Evolutionary conservation across 1,140 invertebrate genomes (phyloP).

Genomic region (Andricus grossulariae): DNA sequence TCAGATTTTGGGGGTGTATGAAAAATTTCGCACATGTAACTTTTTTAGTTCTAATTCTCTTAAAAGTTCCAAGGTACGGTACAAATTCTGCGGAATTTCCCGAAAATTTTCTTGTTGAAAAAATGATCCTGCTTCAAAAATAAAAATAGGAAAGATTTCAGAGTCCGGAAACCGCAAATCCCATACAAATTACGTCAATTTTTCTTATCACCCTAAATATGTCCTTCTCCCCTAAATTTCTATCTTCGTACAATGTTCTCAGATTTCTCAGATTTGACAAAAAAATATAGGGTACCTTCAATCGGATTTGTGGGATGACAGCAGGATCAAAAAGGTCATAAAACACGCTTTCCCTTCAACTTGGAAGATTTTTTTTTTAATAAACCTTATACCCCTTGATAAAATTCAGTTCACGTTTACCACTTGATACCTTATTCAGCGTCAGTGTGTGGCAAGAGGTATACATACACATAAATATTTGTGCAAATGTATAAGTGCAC

Average conservation of each 20-base stretch:
- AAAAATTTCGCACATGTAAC: too few relatives aligned
- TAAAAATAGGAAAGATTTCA: too few relatives aligned
- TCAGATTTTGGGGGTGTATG: too few relatives aligned
- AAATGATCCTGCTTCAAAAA: too few relatives aligned
- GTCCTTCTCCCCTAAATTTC: too few relatives aligned
- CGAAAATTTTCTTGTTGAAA: too few relatives aligned
- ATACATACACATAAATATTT: background rate
- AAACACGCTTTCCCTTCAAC: background rate
- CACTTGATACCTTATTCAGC: background rate
- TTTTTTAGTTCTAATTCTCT: too few relatives aligned
- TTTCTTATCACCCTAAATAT: too few relatives aligned
- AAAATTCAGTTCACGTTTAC: background rate
- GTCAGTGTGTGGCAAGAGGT: background rate
- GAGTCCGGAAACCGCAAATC: too few relatives aligned
- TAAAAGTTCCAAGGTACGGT: too few relatives aligned
- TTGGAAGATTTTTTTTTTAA: background rate
- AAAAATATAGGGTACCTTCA: background rate
- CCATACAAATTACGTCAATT: too few relatives aligned
- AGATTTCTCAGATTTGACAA: background rate
- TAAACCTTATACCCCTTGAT: conserved; percentile 1
- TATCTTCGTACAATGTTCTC: background rate
- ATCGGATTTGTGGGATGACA: background rate
- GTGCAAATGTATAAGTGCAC: background rate
- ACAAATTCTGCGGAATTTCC: too few relatives aligned
- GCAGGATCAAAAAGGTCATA: background rate